Conservation (phyloP, 2,113 vertebrate species). For the Protobothrops mucrosquamatus region DNA sequence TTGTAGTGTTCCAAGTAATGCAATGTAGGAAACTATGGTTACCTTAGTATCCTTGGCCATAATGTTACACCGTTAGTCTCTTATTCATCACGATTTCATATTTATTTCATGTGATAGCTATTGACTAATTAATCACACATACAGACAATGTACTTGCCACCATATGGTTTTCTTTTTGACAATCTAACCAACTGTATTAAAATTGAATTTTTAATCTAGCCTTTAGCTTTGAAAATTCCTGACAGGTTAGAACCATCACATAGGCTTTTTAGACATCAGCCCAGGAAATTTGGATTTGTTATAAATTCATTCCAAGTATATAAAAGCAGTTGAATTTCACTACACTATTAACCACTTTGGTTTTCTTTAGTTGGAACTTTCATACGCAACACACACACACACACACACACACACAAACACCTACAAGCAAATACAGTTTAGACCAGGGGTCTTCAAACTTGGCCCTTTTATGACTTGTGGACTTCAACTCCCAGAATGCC, state of each 20-base stretch:
- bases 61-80: background rate
- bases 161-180: background rate
- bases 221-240: background rate
- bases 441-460: too few species aligned
- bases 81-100: background rate
- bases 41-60: background rate
- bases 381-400: background rate
- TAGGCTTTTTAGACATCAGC: background rate
- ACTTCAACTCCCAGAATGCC: slow-evolving; percentile 15
- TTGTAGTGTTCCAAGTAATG: background rate
- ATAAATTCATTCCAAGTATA: background rate
- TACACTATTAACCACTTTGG: background rate
- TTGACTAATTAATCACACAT: background rate
- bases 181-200: background rate
- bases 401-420: background rate
- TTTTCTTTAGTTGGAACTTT: background rate
- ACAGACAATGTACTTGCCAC: background rate
- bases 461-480: too few species aligned
- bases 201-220: background rate
- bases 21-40: background rate
- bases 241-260: background rate
- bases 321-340: background rate
- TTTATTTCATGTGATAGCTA: background rate
- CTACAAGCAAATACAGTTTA: too few species aligned
- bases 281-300: background rate